phyloP scores from a whole-genome alignment of 2,113 vertebrate genomes.

The Megaceryle maxima region DNA sequence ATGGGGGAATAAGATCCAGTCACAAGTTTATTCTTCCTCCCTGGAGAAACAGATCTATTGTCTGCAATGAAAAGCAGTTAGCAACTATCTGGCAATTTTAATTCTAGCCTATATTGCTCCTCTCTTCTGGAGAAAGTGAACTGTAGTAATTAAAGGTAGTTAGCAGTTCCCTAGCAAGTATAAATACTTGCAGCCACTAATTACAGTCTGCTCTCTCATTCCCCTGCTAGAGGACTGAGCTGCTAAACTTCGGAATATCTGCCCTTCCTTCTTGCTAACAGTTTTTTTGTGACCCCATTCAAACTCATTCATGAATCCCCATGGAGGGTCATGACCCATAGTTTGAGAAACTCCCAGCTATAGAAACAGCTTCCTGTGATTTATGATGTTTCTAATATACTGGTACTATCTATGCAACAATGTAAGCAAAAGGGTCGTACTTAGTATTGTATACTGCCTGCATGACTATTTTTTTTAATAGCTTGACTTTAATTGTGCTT shows the following conservation, averaged over 20 bases:
- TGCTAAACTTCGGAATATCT: background rate
- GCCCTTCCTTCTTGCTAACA: background rate
- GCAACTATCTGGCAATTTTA: slow-evolving; percentile 38
- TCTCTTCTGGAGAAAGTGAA: slow-evolving; percentile 29
- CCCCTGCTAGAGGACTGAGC: background rate
- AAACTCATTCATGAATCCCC: background rate
- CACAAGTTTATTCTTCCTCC: slow-evolving; percentile 17
- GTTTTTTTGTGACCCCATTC: slow-evolving; percentile 10
- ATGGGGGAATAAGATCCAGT: slow-evolving; percentile 30
- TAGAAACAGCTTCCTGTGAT: background rate
- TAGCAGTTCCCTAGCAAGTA: slow-evolving; percentile 46
- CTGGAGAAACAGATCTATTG: slow-evolving; percentile 39
- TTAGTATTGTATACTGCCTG: background rate
- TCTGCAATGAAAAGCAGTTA: slow-evolving; percentile 45
- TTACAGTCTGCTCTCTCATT: slow-evolving; percentile 43
- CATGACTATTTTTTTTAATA: slow-evolving; percentile 36
- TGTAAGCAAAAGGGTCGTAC: background rate
- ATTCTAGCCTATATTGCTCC: slow-evolving; percentile 48
- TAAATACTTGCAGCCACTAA: slow-evolving; percentile 57
- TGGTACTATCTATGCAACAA: background rate
- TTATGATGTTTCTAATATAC: background rate
- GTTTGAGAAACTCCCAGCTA: background rate
- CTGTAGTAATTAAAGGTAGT: slow-evolving; percentile 61
- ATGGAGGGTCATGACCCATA: background rate
- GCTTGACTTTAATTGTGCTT: slow-evolving; percentile 49